Conservation (phyloP, 2,113 vertebrate species). For the Potamarius usumacintae region DNA sequence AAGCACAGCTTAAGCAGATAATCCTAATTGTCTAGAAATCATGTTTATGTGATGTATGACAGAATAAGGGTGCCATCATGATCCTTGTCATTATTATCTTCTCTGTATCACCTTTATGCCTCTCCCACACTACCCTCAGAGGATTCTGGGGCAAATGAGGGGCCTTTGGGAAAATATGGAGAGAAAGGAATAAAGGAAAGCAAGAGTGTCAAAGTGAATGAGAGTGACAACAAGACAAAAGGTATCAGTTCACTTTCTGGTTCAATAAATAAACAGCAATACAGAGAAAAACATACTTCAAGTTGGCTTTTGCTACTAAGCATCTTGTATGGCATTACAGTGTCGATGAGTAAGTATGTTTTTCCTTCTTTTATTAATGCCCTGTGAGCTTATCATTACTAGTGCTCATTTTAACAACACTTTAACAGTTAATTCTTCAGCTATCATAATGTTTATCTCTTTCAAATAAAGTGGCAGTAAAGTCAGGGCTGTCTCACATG, state of each 20-base stretch:
- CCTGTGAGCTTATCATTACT: background rate
- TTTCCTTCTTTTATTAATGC: background rate
- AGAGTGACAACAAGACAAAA: background rate
- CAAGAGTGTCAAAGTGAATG: background rate
- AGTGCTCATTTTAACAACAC: background rate
- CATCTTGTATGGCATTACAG: background rate
- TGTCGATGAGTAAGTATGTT: background rate
- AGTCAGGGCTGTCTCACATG: background rate
- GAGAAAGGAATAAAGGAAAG: conserved; percentile 11
- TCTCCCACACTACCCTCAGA: background rate
- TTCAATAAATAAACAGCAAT: background rate
- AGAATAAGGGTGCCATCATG: background rate
- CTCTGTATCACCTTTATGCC: conserved; percentile 10
- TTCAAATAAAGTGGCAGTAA: background rate
- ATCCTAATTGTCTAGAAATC: background rate
- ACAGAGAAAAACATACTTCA: background rate
- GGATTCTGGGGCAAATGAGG: background rate
- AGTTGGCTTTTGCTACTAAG: background rate
- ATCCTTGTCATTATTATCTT: conserved; percentile 2
- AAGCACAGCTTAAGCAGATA: background rate
- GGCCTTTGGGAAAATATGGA: background rate
- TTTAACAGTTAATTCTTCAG: background rate
- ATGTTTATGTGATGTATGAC: background rate
- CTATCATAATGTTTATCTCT: background rate
- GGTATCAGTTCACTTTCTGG: background rate